phyloP scores from a whole-genome alignment of 2,888 invertebrate species.

The Drosophila seclusa region DNA sequence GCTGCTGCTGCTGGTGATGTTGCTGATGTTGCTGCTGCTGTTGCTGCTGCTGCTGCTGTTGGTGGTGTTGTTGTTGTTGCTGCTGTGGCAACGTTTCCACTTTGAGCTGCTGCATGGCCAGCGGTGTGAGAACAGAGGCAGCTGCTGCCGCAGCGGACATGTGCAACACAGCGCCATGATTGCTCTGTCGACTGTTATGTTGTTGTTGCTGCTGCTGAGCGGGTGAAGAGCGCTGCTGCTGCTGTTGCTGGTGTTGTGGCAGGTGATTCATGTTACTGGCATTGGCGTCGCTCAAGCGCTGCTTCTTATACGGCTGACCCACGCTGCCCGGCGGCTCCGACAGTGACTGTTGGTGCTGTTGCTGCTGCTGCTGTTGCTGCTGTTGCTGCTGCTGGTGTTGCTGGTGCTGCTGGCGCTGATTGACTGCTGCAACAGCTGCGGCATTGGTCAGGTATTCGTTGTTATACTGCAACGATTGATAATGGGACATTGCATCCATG shows the following conservation, averaged over 20 bases:
- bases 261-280: constrained; percentile 82
- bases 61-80: constrained; percentile 56
- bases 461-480: constrained; percentile 83
- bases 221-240: constrained; percentile 85
- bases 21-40: constrained; percentile 34
- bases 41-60: constrained; percentile 34
- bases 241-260: constrained; percentile 78
- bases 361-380: constrained; percentile 84
- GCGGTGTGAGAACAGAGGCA: constrained; percentile 56
- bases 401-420: constrained; percentile 85
- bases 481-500: constrained; percentile 72
- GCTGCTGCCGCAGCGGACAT: constrained; percentile 31
- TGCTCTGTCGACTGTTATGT: constrained; percentile 74
- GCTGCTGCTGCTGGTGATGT: constrained; percentile 31
- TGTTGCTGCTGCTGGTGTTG: constrained; percentile 68
- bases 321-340: constrained; percentile 82
- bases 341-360: constrained; percentile 77
- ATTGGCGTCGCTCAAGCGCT: constrained; percentile 80
- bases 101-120: constrained; percentile 86
- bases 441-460: constrained; percentile 84
- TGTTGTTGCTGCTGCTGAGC: constrained; percentile 83
- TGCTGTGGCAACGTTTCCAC: constrained; percentile 87
- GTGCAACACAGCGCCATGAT: constrained; percentile 57
- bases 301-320: constrained; percentile 84
- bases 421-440: constrained; percentile 66